Conservation (phyloP, 2,113 vertebrate species). For the Nicator chloris region DNA sequence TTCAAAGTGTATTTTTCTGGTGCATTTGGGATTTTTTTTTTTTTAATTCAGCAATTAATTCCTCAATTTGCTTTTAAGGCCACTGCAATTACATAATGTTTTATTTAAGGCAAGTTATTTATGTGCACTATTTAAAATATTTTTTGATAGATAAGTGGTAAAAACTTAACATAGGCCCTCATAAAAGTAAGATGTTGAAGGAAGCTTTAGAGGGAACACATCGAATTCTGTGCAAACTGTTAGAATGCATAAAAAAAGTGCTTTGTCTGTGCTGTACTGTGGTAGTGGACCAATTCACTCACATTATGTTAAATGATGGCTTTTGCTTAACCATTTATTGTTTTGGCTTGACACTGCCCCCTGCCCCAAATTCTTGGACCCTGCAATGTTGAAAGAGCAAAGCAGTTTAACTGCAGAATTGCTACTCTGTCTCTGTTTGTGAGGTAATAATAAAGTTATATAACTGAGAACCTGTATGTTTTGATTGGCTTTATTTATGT, state of each 20-base stretch:
- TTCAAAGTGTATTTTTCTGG: not conserved
- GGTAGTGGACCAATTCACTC: not conserved
- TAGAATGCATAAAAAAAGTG: fast-evolving
- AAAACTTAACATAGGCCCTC: not conserved
- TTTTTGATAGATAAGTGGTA: not conserved
- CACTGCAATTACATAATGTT: not conserved
- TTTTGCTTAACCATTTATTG: not conserved
- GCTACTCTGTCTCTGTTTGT: not conserved
- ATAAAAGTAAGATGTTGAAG: not conserved
- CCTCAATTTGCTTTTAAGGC: not conserved
- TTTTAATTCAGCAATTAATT: not conserved
- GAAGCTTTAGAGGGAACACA: not conserved
- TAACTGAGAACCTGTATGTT: not conserved
- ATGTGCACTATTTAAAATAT: not conserved
- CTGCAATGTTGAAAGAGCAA: not conserved
- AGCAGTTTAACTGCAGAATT: not conserved
- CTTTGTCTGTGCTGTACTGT: not conserved
- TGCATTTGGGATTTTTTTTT: not conserved
- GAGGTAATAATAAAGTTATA: not conserved
- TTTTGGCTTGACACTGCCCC: not conserved
- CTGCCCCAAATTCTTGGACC: not conserved
- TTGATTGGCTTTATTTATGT: not conserved
- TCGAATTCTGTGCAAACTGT: not conserved
- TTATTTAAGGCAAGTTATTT: not conserved
- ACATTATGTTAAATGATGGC: not conserved